A percentile compares a stretch with the other conserved stretches of the same genome.
phyloP scores from a whole-genome alignment of 2,797 vertebrate species.

The Decapterus maruadsi region DNA sequence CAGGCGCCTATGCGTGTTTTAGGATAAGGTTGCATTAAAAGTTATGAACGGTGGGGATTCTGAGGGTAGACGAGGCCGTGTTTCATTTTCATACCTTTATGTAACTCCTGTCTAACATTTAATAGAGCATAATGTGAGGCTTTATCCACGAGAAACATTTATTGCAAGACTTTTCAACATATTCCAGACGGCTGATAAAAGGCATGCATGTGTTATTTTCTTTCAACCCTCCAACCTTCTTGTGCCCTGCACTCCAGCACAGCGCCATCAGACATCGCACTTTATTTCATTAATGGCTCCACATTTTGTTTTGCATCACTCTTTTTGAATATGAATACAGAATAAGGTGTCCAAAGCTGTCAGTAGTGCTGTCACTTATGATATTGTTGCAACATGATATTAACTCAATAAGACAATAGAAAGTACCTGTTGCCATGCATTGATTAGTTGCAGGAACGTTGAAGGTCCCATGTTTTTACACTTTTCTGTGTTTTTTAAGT shows the following conservation, averaged over 20 bases:
- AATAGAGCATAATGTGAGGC: slow-evolving; percentile 46
- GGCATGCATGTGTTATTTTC: slow-evolving; percentile 12
- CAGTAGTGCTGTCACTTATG: not conserved
- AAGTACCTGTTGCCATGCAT: not conserved
- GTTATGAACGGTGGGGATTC: slow-evolving; percentile 23
- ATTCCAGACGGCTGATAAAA: slow-evolving; percentile 33
- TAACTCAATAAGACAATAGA: not conserved
- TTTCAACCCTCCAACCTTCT: slow-evolving; percentile 35
- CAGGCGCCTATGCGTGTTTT: not conserved
- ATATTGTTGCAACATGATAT: not conserved
- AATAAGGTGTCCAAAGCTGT: not conserved
- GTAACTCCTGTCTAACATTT: slow-evolving; percentile 52
- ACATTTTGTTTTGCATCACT: not conserved
- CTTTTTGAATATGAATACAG: not conserved
- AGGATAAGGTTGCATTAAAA: slow-evolving; percentile 35
- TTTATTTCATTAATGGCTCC: not conserved
- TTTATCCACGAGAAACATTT: slow-evolving; percentile 45
- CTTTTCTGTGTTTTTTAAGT: too few species aligned
- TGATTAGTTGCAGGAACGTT: not conserved
- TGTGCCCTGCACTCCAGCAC: not conserved
- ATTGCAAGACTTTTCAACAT: slow-evolving; percentile 36
- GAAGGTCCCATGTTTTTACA: too few species aligned
- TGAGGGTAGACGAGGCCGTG: slow-evolving; percentile 18
- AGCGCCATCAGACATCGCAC: not conserved
- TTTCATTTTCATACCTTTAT: slow-evolving; percentile 49